Conservation (phyloP, 2,888 invertebrate species). For the Lagria hirta region DNA sequence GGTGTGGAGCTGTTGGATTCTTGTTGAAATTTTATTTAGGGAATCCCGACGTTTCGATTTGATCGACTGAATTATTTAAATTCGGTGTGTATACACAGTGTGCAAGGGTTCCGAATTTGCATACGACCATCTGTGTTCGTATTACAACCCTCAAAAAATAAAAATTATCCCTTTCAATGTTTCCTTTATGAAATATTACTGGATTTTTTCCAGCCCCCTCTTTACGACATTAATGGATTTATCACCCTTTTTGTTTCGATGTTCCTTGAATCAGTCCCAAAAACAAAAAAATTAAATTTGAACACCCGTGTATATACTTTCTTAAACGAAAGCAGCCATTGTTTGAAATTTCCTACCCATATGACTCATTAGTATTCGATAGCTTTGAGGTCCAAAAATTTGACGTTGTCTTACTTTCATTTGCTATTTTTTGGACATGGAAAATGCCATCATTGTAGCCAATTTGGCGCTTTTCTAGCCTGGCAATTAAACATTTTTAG, state of each 20-base stretch:
- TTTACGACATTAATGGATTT: conserved; percentile 30
- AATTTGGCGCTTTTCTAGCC: too few relatives aligned
- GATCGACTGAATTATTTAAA: conserved; percentile 23
- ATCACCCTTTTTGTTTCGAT: conserved; percentile 31
- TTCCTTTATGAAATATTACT: conserved; percentile 26
- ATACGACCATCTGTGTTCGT: conserved; percentile 26
- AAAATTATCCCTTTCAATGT: conserved; percentile 41
- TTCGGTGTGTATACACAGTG: conserved; percentile 21
- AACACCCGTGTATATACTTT: too few relatives aligned
- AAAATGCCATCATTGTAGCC: too few relatives aligned
- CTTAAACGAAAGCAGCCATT: too few relatives aligned
- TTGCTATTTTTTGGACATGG: too few relatives aligned
- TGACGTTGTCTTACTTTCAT: too few relatives aligned
- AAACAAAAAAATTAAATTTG: too few relatives aligned
- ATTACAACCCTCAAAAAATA: conserved; percentile 36
- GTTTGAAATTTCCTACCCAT: too few relatives aligned
- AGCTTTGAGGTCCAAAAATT: too few relatives aligned
- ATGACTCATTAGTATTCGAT: too few relatives aligned
- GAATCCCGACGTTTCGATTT: neutral
- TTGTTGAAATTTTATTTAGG: neutral
- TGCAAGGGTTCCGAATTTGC: conserved; percentile 27
- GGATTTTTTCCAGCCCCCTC: conserved; percentile 12
- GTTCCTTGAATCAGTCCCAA: neutral
- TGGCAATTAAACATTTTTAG: conserved; percentile 24
- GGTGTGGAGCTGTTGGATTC: conserved; percentile 4